phyloP scores from a whole-genome alignment of 2,888 invertebrate genomes.

The Didymodactylos carnosus region DNA sequence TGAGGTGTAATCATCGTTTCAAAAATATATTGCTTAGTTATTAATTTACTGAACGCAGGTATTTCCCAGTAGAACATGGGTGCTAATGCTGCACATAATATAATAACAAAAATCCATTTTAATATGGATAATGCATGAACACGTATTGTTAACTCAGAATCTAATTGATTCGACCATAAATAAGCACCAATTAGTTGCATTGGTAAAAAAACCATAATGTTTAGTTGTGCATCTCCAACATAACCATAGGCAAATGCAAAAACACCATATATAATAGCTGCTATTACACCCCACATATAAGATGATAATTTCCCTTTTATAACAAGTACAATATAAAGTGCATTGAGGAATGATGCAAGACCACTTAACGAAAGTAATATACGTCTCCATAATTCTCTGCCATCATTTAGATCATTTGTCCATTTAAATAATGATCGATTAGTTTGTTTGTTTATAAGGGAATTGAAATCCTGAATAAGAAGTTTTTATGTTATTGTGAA shows the following conservation, averaged over 20 bases:
- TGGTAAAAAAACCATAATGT: background rate
- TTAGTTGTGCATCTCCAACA: background rate
- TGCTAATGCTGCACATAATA: background rate
- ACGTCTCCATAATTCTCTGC: background rate
- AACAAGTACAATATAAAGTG: background rate
- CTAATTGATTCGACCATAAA: background rate
- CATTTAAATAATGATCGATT: background rate
- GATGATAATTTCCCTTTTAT: background rate
- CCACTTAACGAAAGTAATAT: background rate
- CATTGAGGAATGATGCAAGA: background rate
- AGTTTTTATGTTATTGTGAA: background rate
- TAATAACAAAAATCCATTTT: background rate
- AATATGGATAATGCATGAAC: background rate
- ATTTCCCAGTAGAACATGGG: background rate
- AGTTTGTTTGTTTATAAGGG: background rate
- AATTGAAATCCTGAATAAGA: background rate
- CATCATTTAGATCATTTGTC: background rate
- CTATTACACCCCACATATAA: background rate
- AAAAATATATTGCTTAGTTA: background rate
- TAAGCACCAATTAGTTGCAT: background rate
- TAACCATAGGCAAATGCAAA: background rate
- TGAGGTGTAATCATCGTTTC: background rate
- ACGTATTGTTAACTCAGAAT: background rate
- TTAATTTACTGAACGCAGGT: background rate
- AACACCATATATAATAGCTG: background rate